Percentiles rank a stretch among this genome's conserved stretches.
These are phyloP conservation scores for Anoplophora glabripennis DNA, from an alignment of 1,140 invertebrate genomes.

Conservation along the genomic window DNA sequence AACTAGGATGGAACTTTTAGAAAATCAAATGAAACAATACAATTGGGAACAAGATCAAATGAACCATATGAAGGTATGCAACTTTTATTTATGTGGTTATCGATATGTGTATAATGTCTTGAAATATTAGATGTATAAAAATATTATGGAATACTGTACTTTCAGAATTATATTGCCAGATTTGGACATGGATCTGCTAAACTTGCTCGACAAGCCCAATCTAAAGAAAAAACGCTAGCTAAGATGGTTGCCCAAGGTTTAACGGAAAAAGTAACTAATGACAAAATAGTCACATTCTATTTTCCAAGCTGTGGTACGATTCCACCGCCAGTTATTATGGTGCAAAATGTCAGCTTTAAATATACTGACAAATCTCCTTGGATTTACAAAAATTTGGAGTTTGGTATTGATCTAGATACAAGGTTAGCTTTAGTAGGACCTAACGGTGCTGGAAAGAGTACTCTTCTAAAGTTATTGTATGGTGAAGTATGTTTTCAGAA, in stretches of 20 bases:
- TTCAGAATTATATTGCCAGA: conserved; percentile 94
- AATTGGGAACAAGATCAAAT: conserved; percentile 99
- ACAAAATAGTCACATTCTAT: conserved; percentile 91
- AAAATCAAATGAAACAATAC: conserved; percentile 99
- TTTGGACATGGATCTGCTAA: conserved; percentile 99
- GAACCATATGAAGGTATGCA: conserved; percentile 90
- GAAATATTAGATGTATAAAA: no score
- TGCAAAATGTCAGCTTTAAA: conserved; percentile 95
- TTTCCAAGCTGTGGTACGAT: conserved; percentile 96
- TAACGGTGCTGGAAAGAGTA: conserved; percentile 98
- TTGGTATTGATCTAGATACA: conserved; percentile 98
- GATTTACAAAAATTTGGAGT: conserved; percentile 98
- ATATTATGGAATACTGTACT: conserved; percentile 23
- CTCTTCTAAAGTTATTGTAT: conserved; percentile 91
- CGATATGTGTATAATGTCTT: no score
- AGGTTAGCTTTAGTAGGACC: conserved; percentile 96
- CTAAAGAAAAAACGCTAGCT: conserved; percentile 97
- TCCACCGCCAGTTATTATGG: conserved; percentile 99
- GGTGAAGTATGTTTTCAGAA: conserved; percentile 72
- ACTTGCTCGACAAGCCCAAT: conserved; percentile 96
- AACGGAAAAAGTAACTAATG: conserved; percentile 74
- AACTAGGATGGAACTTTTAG: conserved; percentile 89
- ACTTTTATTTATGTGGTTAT: conserved; percentile 4
- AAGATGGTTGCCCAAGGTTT: conserved; percentile 98
- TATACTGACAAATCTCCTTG: conserved; percentile 84